Percentiles rank a stretch among this genome's conserved stretches.
phyloP scores from a whole-genome alignment of 2,797 vertebrate genomes.

The Chrosomus eos region DNA sequence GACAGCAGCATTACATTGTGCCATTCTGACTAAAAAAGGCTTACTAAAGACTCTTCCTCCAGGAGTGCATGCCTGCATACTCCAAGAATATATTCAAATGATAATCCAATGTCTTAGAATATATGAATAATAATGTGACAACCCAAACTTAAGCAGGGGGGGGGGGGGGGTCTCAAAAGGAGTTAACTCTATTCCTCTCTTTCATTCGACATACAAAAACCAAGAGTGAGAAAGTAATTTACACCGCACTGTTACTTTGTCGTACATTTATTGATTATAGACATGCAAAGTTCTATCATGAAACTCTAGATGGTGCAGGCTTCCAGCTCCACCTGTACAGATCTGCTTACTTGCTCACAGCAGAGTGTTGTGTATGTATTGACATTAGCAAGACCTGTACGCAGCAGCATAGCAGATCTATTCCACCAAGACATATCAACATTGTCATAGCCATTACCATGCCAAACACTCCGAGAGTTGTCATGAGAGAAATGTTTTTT shows the following conservation, averaged over 20 bases:
- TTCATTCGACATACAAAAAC: constrained; percentile 1
- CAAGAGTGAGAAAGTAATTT: not conserved
- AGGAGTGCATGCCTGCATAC: not conserved
- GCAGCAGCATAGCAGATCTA: not conserved
- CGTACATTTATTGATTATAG: not conserved
- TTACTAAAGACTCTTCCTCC: constrained; percentile 7
- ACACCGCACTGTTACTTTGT: not conserved
- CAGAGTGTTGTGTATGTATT: not conserved
- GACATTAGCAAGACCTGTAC: too few relatives aligned
- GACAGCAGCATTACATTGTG: constrained; percentile 2
- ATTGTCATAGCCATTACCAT: too few relatives aligned
- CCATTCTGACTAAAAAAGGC: constrained; percentile 18
- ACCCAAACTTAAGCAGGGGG: constrained; percentile 37
- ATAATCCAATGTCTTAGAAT: constrained; percentile 46
- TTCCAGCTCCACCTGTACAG: not conserved
- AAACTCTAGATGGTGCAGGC: not conserved
- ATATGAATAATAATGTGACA: constrained; percentile 54
- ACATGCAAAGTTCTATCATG: not conserved
- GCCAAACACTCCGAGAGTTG: not conserved
- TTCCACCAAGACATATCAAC: not conserved
- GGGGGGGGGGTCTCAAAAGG: not conserved
- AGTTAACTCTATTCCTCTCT: constrained; percentile 6
- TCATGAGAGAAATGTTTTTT: not conserved
- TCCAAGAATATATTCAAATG: constrained; percentile 44
- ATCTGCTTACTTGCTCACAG: not conserved